These are phyloP conservation scores for Heliconius charithonia DNA, from an alignment of 2,888 invertebrate species.

Conservation along the genomic window DNA sequence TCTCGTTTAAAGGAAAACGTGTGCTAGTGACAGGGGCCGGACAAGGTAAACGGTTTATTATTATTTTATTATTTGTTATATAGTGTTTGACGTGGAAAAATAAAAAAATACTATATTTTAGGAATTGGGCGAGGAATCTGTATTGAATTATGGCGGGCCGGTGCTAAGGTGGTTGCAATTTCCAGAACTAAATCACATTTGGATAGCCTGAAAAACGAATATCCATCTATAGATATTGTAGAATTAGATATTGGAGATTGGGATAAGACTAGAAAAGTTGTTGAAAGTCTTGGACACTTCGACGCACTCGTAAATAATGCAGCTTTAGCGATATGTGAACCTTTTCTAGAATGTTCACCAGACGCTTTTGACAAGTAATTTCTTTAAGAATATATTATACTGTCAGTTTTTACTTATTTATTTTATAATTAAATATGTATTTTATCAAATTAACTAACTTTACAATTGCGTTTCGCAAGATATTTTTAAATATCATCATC, in stretches of 20 bases:
- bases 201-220: slow-evolving; percentile 84
- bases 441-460: background rate
- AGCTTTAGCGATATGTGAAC: slow-evolving; percentile 87
- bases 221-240: slow-evolving; percentile 86
- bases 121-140: slow-evolving; percentile 90
- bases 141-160: slow-evolving; percentile 86
- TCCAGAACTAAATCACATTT: slow-evolving; percentile 88
- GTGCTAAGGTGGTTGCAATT: slow-evolving; percentile 91
- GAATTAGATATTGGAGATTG: slow-evolving; percentile 90
- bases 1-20: slow-evolving; percentile 88
- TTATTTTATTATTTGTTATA: background rate
- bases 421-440: no score
- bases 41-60: slow-evolving; percentile 85
- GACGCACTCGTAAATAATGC: slow-evolving; percentile 97
- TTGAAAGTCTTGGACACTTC: slow-evolving; percentile 85
- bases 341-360: slow-evolving; percentile 87
- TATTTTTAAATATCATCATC: background rate
- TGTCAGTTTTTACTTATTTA: background rate
- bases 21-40: slow-evolving; percentile 95
- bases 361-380: slow-evolving; percentile 88
- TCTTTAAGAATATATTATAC: background rate
- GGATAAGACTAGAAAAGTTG: slow-evolving; percentile 86
- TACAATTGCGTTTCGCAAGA: background rate
- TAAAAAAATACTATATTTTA: slow-evolving; percentile 50
- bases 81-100: background rate